Evolutionary conservation across 1,140 invertebrate species (phyloP).

Genomic region (Thaumatotibia leucotreta): DNA sequence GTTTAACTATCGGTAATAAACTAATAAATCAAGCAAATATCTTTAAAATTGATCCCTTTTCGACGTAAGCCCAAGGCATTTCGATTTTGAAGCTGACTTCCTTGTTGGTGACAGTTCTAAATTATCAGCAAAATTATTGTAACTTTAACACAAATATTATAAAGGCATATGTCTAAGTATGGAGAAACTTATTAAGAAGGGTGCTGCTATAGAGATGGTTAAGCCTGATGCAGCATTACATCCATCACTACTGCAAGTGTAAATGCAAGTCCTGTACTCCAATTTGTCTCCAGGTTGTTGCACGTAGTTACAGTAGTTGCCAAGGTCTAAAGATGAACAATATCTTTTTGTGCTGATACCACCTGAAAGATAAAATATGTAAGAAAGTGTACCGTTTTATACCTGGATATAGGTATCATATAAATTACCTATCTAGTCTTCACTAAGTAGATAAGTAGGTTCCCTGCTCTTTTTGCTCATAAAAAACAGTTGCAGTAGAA

Average conservation of each 20-base stretch:
- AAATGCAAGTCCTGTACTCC: slow-evolving; percentile 95
- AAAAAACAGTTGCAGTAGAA: no score
- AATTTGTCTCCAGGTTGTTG: slow-evolving; percentile 90
- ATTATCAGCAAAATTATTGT: not conserved
- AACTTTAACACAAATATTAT: not conserved
- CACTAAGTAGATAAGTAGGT: no score
- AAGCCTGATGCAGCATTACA: slow-evolving; percentile 83
- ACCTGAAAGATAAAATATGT: slow-evolving; percentile 76
- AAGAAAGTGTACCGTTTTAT: no score
- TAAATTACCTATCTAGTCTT: no score
- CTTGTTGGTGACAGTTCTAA: not conserved
- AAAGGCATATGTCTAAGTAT: not conserved
- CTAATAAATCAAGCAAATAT: no score
- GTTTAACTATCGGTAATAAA: no score
- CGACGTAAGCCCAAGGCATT: no score
- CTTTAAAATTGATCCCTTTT: no score
- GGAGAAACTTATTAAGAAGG: not conserved
- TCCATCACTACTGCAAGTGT: slow-evolving; percentile 90
- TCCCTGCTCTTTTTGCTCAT: no score
- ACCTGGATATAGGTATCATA: no score
- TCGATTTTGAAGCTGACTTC: no score
- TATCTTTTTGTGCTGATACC: slow-evolving; percentile 94
- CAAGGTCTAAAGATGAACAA: slow-evolving; percentile 93
- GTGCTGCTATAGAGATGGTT: not conserved
- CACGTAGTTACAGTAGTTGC: slow-evolving; percentile 96